These are phyloP conservation scores for Neosilurus hyrtlii DNA, from an alignment of 2,797 vertebrate genomes.

Conservation along the genomic window DNA sequence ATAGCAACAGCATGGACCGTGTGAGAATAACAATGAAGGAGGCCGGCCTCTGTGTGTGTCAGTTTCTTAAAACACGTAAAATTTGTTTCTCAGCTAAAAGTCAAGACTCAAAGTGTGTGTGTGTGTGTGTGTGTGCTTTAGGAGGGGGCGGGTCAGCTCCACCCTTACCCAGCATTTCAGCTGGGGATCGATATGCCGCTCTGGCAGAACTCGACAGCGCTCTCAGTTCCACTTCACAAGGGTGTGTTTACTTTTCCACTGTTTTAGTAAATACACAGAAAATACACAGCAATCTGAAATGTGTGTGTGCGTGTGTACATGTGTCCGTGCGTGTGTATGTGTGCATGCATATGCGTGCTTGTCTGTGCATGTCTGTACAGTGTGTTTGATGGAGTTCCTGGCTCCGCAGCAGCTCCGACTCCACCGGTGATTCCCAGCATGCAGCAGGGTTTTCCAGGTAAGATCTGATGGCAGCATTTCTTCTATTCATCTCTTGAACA, in stretches of 20 bases:
- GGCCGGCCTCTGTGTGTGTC: too few species aligned
- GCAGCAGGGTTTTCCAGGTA: conserved; percentile 90
- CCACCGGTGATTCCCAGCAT: conserved; percentile 79
- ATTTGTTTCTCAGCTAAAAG: too few species aligned
- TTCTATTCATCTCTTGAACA: not conserved
- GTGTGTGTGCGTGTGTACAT: not conserved
- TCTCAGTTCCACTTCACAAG: conserved; percentile 80
- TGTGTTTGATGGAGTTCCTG: conserved; percentile 86
- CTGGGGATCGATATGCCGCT: conserved; percentile 90
- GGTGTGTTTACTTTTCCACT: conserved; percentile 52
- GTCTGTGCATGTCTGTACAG: conserved; percentile 44
- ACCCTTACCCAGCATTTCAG: conserved; percentile 70
- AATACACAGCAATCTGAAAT: not conserved
- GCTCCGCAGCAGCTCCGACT: conserved; percentile 82
- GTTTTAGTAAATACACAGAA: not conserved
- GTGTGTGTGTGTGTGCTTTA: conserved; percentile 35
- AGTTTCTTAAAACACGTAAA: too few species aligned
- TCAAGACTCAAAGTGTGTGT: not conserved
- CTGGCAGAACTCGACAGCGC: conserved; percentile 88
- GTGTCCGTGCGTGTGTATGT: not conserved
- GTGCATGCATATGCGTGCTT: not conserved
- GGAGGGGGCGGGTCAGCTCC: conserved; percentile 70
- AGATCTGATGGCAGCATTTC: not conserved
- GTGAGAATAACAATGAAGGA: too few species aligned
- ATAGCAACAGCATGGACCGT: too few species aligned